These are phyloP conservation scores for Calliopsis andreniformis DNA, from an alignment of 1,140 invertebrate genomes.

Conservation along the genomic window DNA sequence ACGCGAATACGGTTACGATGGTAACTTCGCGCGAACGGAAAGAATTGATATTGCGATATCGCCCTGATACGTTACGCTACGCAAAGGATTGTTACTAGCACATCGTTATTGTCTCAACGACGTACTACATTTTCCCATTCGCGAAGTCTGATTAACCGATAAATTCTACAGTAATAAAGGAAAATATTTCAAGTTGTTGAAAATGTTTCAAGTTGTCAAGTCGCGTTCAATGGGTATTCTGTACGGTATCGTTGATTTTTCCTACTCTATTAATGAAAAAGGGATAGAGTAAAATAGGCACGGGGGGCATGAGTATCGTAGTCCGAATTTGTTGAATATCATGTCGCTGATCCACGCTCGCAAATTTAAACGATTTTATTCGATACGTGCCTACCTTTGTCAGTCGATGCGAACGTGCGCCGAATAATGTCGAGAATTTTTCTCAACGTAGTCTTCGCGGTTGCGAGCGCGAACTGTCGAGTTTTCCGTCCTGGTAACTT, in stretches of 20 bases:
- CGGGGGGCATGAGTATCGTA: neutral
- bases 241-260: too few relatives aligned
- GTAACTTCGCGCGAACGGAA: conserved; percentile 16
- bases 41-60: conserved; percentile 49
- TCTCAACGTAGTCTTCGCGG: neutral
- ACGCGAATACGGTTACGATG: conserved; percentile 48
- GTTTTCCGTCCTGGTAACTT: too few relatives aligned
- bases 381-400: conserved; percentile 43
- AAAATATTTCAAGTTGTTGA: too few relatives aligned
- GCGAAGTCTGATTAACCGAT: neutral
- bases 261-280: conserved; percentile 50
- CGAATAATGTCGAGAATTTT: conserved; percentile 34
- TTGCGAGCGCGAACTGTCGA: neutral
- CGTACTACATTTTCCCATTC: neutral
- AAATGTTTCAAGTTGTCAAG: too few relatives aligned
- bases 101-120: conserved; percentile 27
- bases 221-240: too few relatives aligned
- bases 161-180: too few relatives aligned
- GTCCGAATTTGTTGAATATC: conserved; percentile 40
- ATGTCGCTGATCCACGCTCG: conserved; percentile 45
- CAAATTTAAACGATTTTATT: conserved; percentile 58
- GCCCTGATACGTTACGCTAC: conserved; percentile 27
- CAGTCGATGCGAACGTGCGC: conserved; percentile 30
- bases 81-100: neutral
- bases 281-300: neutral